Evolutionary conservation across 2,797 vertebrate genomes (phyloP).

Genomic region (Delichon dasypus): DNA sequence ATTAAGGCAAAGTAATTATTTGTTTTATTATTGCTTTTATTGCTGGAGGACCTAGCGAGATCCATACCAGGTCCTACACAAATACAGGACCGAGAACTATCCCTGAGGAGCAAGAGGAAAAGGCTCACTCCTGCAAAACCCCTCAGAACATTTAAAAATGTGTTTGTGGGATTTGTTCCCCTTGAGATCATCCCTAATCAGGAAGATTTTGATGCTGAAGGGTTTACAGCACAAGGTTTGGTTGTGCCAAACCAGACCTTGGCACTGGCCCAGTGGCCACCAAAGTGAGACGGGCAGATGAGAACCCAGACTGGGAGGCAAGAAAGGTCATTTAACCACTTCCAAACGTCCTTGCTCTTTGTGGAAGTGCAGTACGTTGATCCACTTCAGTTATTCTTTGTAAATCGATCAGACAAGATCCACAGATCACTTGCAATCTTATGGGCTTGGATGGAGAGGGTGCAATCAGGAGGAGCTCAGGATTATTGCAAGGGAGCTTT

Average conservation of each 20-base stretch:
- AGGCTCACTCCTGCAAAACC: background rate
- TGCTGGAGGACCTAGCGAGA: background rate
- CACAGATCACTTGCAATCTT: background rate
- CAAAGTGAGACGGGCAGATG: background rate
- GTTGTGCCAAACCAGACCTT: background rate
- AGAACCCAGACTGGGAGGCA: background rate
- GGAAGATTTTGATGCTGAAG: background rate
- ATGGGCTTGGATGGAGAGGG: background rate
- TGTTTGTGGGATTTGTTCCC: background rate
- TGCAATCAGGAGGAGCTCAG: slow-evolving; percentile 1
- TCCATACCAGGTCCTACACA: background rate
- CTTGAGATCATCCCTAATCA: background rate
- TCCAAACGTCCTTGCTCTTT: background rate
- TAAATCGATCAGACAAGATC: background rate
- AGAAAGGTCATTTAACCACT: background rate
- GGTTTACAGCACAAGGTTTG: background rate
- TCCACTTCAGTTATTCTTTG: background rate
- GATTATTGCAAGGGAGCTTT: background rate
- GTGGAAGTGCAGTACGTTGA: background rate
- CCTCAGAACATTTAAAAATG: background rate
- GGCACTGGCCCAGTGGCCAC: background rate
- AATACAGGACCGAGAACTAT: background rate
- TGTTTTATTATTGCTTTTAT: background rate
- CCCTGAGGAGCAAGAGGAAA: background rate
- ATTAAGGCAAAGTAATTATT: background rate